These are phyloP conservation scores for Oligia strigilis DNA, from an alignment of 2,888 invertebrate species.

Conservation along the genomic window DNA sequence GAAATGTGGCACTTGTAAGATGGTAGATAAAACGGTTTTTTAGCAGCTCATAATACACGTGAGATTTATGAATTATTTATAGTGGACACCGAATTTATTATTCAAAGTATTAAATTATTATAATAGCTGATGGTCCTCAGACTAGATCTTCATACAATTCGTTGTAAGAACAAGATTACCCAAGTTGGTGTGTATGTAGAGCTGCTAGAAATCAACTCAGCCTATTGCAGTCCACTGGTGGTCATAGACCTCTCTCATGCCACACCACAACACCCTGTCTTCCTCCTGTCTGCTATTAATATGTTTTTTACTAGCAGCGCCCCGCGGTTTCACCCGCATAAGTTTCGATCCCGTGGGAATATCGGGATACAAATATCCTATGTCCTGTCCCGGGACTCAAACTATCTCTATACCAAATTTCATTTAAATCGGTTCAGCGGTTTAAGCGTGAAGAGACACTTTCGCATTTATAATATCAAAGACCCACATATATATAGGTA, in stretches of 20 bases:
- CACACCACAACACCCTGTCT: neutral
- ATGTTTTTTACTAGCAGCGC: neutral
- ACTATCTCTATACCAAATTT: too few species aligned
- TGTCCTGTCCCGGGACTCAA: too few species aligned
- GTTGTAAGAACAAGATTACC: neutral
- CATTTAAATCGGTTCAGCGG: too few species aligned
- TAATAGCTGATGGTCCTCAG: neutral
- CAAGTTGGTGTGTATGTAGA: neutral
- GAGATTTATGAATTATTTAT: constrained; percentile 67
- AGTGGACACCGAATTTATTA: constrained; percentile 49
- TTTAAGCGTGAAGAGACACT: too few species aligned
- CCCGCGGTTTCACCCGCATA: too few species aligned
- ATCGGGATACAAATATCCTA: too few species aligned
- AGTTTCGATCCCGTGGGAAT: too few species aligned
- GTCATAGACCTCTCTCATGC: neutral
- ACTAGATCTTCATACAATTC: neutral
- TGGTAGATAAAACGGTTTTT: constrained; percentile 63
- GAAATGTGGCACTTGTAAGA: constrained; percentile 61
- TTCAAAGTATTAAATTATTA: constrained; percentile 53
- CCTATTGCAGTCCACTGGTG: neutral
- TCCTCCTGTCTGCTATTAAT: neutral
- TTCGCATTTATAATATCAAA: too few species aligned
- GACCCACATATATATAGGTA: too few species aligned
- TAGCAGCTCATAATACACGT: constrained; percentile 65
- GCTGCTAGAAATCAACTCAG: neutral